Conservation (phyloP, 2,888 invertebrate species). For the Cantharis lateralis region DNA sequence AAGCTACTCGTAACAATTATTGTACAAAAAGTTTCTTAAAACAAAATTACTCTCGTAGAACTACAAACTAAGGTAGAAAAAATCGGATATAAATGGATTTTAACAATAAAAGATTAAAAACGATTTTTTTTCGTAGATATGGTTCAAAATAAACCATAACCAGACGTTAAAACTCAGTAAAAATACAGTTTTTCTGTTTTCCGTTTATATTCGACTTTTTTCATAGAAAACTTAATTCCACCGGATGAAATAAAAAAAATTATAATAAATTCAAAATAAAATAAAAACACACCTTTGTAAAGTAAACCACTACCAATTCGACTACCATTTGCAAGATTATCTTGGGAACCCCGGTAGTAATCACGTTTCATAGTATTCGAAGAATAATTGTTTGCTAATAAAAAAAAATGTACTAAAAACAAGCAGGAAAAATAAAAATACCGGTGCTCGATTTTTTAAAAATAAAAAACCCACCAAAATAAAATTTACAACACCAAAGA, state of each 20-base stretch:
- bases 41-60: background rate
- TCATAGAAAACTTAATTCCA: background rate
- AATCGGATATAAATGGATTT: too few species aligned
- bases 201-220: too few species aligned
- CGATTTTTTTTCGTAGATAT: too few species aligned
- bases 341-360: constrained; percentile 91
- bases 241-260: background rate
- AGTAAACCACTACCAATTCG: constrained; percentile 65
- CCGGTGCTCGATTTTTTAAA: background rate
- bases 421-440: background rate
- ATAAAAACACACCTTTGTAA: constrained; percentile 70
- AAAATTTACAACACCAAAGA: background rate
- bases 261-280: background rate
- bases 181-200: too few species aligned
- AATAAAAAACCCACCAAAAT: background rate
- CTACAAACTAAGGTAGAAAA: background rate
- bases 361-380: constrained; percentile 78
- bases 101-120: too few species aligned
- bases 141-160: too few species aligned
- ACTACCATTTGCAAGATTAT: constrained; percentile 78
- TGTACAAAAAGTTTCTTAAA: background rate
- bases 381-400: constrained; percentile 54
- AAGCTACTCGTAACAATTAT: background rate
- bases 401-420: constrained; percentile 9
- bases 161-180: too few species aligned